Base-by-base conservation (phyloP, 1,140 invertebrate species). In the Eriosoma lanigerum region DNA sequence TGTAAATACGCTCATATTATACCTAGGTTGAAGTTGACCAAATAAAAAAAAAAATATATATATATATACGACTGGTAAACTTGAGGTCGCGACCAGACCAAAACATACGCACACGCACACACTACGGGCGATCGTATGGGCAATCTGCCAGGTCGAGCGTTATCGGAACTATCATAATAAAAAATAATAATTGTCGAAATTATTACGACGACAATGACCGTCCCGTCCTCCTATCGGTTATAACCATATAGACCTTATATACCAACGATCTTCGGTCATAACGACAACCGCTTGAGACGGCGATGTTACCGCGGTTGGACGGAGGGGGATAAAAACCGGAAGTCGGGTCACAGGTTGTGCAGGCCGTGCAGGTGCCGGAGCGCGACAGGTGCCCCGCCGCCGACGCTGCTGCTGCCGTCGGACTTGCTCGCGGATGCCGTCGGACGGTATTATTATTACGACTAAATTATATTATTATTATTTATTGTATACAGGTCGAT, bases 301-400 rank as follows among this genome's bases (percentile, higher is more conserved):
- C 10, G 62, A 13, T 12, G 32, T n/a, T n/a, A n/a, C n/a, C n/a
- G n/a, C n/a, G n/a, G n/a, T 1, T 9, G 10, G 1, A 12, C 32
- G 4, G 12, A 21, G n/a, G 68, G 48, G 2, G 21, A 26, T 38
- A 78, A 78, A 78, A 78, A 78, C 75, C 75, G 75, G 75, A 78
- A 78, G 75, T 78, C 24, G 38, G 56, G 75, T 32, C 75, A 56
- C 75, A 58, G 73, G 73, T 76, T 76, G n/a, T n/a, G 73, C 73
- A 78, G 73, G 73, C 58, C 58, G 32, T 38, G 73, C 73, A 78
- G 75, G 75, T 78, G 75, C 56, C 56, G 56, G 12, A 38, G 56
- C 75, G 75, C 75, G 75, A 78, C 75, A 78, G 75, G 75, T 78
- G 75, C 54, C 38, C 73, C 26, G 52, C 62, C 64, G 32, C 64